A percentile compares a stretch with the other conserved stretches of the same genome.
These are phyloP conservation scores for Zelleria hepariella DNA, from an alignment of 2,888 invertebrate genomes.

Conservation along the genomic window DNA sequence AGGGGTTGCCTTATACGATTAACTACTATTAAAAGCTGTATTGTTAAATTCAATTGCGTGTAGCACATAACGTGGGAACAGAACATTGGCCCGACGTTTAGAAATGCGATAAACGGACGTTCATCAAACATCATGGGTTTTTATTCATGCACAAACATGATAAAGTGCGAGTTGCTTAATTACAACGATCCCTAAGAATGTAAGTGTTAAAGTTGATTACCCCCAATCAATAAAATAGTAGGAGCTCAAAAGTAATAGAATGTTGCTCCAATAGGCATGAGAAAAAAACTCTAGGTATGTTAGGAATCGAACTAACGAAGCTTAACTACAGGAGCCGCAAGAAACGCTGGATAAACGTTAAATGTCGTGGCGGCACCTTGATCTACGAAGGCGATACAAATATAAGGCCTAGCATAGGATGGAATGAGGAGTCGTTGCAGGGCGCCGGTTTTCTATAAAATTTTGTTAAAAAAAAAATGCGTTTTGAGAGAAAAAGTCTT, in stretches of 20 bases:
- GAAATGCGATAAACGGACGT: background rate
- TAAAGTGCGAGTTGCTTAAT: background rate
- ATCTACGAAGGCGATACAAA: background rate
- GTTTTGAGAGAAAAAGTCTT: too few relatives aligned
- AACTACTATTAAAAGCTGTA: too few relatives aligned
- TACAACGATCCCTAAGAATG: background rate
- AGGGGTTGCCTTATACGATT: too few relatives aligned
- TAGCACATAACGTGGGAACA: background rate
- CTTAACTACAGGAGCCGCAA: background rate
- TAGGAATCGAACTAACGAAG: background rate
- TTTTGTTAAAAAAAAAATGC: too few relatives aligned
- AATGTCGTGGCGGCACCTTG: background rate
- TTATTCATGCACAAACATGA: background rate
- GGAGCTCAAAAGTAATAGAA: background rate
- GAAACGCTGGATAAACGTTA: background rate
- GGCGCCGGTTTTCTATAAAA: too few relatives aligned
- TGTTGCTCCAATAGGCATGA: background rate
- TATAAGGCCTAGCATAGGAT: background rate
- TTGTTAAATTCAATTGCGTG: too few relatives aligned
- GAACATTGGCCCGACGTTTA: background rate
- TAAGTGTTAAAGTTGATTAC: background rate
- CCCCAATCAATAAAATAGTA: background rate
- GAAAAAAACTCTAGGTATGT: background rate
- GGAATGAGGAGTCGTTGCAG: background rate
- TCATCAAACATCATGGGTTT: background rate